Conservation (phyloP, 92 coral and sea anemone species). For the Bergia sp. region DNA sequence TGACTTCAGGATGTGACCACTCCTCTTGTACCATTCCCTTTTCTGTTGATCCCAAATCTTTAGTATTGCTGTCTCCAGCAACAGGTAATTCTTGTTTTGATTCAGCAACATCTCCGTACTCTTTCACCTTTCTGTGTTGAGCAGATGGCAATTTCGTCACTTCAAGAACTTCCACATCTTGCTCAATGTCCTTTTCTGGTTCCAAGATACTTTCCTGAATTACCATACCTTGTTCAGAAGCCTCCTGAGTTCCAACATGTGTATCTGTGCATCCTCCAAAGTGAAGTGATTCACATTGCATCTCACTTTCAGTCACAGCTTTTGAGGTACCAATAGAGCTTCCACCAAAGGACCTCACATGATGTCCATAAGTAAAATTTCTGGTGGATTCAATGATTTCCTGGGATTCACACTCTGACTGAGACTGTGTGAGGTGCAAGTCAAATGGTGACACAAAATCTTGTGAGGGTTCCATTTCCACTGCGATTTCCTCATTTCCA, state of each 20-base stretch:
- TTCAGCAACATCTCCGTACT: background rate
- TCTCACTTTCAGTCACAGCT: constrained; percentile 1
- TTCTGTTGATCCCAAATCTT: background rate
- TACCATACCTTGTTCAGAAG: background rate
- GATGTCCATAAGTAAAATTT: background rate
- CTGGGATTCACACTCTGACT: constrained; percentile 59
- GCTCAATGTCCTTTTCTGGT: background rate
- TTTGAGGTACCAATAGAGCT: background rate
- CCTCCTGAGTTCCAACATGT: background rate
- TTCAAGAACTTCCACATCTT: background rate
- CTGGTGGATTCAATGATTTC: constrained; percentile 21
- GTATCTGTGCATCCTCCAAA: background rate
- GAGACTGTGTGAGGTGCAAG: constrained; percentile 79
- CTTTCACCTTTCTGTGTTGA: background rate
- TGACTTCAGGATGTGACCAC: constrained; percentile 13
- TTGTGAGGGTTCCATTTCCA: constrained; percentile 43
- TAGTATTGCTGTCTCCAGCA: background rate
- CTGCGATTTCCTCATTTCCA: constrained; percentile 35
- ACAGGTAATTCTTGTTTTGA: background rate
- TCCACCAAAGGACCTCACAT: background rate
- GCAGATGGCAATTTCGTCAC: background rate
- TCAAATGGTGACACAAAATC: constrained; percentile 57
- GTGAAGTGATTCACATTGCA: constrained; percentile 35
- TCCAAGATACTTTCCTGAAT: background rate
- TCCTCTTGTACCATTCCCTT: background rate